These are phyloP conservation scores for Capra hircus DNA, from an alignment of 2,113 vertebrate species.

Conservation along the genomic window DNA sequence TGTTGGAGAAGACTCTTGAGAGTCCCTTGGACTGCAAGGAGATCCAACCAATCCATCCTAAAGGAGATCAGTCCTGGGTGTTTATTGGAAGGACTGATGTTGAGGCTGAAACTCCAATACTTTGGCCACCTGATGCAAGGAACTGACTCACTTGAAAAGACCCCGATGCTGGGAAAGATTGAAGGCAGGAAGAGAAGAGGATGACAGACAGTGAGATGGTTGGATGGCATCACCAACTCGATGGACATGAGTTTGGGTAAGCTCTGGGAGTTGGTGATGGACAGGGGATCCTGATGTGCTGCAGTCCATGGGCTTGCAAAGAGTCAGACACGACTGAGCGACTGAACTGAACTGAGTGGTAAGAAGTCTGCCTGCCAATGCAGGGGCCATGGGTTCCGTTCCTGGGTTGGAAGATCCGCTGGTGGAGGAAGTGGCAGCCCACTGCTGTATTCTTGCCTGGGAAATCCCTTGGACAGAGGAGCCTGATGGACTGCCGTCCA, in stretches of 20 bases:
- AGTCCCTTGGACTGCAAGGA: background rate
- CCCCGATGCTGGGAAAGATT: background rate
- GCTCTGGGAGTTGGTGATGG: background rate
- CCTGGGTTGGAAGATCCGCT: background rate
- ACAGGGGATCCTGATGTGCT: background rate
- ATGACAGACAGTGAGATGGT: background rate
- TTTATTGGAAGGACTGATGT: background rate
- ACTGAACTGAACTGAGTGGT: background rate
- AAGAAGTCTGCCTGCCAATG: background rate
- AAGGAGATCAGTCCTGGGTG: background rate
- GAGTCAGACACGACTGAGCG: accelerated
- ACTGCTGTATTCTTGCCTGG: background rate
- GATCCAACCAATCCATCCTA: background rate
- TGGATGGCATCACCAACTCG: accelerated
- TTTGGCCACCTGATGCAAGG: background rate
- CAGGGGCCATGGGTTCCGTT: background rate
- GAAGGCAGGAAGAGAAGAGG: accelerated
- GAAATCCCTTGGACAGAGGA: background rate
- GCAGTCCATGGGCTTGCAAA: accelerated
- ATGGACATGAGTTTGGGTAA: too few relatives aligned
- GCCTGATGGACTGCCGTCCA: background rate
- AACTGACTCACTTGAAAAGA: background rate
- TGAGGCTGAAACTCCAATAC: background rate
- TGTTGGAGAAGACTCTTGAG: background rate
- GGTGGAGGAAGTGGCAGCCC: background rate